These are phyloP conservation scores for Mixornis gularis DNA, from an alignment of 2,113 vertebrate species.

Conservation along the genomic window DNA sequence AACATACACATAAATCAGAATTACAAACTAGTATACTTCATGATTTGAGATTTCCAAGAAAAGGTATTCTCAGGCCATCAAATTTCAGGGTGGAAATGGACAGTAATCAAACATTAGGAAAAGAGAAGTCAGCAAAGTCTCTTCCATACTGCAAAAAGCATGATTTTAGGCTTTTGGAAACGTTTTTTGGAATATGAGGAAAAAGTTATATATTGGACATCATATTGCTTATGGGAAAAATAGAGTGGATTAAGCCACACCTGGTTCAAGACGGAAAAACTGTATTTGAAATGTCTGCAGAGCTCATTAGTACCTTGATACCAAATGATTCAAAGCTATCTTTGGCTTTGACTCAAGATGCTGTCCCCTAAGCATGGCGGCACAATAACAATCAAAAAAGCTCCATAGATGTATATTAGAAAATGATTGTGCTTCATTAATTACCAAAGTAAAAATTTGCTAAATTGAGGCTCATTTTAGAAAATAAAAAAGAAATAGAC, in stretches of 20 bases:
- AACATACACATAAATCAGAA: neutral
- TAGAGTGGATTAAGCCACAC: constrained; percentile 70
- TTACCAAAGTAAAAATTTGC: constrained; percentile 51
- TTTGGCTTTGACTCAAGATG: constrained; percentile 68
- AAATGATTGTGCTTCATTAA: constrained; percentile 47
- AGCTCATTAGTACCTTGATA: constrained; percentile 71
- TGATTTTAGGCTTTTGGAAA: constrained; percentile 34
- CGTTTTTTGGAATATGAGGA: neutral
- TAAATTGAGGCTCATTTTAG: neutral
- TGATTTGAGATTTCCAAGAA: neutral
- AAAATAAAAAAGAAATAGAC: constrained; percentile 20
- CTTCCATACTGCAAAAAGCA: neutral
- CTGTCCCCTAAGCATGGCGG: constrained; percentile 49
- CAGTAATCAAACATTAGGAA: neutral
- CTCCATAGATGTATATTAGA: constrained; percentile 24
- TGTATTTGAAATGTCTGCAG: constrained; percentile 69
- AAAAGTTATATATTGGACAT: constrained; percentile 13
- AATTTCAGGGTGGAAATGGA: neutral
- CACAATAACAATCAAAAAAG: constrained; percentile 43
- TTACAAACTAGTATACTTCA: neutral
- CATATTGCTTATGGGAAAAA: constrained; percentile 61
- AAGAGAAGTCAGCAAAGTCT: neutral
- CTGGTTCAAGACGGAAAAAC: constrained; percentile 54
- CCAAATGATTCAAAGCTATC: constrained; percentile 68
- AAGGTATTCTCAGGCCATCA: neutral